Base-by-base conservation (phyloP, 2,888 invertebrate species). In the Ametastegia equiseti region DNA sequence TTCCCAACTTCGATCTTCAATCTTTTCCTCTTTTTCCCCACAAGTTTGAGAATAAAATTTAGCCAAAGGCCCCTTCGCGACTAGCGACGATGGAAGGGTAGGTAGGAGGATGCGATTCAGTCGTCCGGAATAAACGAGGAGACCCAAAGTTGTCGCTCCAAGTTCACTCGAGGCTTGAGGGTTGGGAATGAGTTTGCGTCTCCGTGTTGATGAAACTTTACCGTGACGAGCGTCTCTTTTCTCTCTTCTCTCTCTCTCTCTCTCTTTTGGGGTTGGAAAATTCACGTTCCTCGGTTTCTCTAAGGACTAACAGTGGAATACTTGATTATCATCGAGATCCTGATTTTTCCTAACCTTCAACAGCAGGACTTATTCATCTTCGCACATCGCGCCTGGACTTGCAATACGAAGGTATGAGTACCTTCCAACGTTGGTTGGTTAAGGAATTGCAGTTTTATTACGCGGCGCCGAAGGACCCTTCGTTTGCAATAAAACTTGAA, bases 141-240 rank as follows among this genome's bases (percentile, higher is more conserved):
- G 90, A 90, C 87, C 88, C 86, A 89, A 91, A 91, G 90, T 91
- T 90, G 90, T 91, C 88, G 90, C 89, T 90, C 88, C 88, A 90
- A 91, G 91, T 91, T 91, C 88, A 88, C 87, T 84, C n/a, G n/a
- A n/a, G 86, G 71, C 23, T 54, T 54, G 75, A 87, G 90, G 89
- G 86, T 88, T 85, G 87, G 87, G 89, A 90, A 90, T 89, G 90
- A 91, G 91, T 90, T 91, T 90, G 89, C 89, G 89, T 90, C 63
- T 33, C 86, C 87, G 86, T 88, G 88, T 88, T 90, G 90, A 91
- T 90, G 91, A 91, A 91, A 92, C 90, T 91, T 92, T 91, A 85
- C 90, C 89, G 88, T 91, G 91, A 91, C 90, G 89, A 90, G 90
- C 90, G 84, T 89, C 87, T 88, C 87, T 88, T 88, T 88, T 85